Percentiles rank a stretch among this genome's conserved stretches.
Evolutionary conservation across 2,888 invertebrate species (phyloP).

Genomic region (Eristalis pertinax): DNA sequence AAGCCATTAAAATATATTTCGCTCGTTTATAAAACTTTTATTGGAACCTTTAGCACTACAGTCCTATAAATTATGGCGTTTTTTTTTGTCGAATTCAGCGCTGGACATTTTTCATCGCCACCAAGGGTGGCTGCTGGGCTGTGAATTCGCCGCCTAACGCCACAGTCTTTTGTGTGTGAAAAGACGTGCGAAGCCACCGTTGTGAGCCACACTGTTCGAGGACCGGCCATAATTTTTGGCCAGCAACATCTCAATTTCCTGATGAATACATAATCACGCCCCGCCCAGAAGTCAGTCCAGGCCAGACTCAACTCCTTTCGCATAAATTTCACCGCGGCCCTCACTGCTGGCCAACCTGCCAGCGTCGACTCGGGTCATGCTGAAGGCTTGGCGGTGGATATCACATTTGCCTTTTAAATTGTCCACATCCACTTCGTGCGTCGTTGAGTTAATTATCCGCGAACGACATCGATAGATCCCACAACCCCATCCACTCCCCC

Average conservation of each 20-base stretch:
- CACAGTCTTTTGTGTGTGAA: neutral
- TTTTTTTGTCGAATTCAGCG: neutral
- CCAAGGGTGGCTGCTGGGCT: neutral
- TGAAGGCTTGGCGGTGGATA: slow-evolving; percentile 28
- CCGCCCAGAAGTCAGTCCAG: neutral
- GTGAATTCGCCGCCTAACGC: neutral
- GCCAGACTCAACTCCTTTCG: slow-evolving; percentile 20
- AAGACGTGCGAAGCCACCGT: neutral
- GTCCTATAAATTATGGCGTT: neutral
- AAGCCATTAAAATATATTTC: slow-evolving; percentile 2
- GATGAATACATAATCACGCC: neutral
- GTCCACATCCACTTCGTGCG: slow-evolving; percentile 31
- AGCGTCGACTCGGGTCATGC: slow-evolving; percentile 5
- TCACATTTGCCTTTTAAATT: slow-evolving; percentile 58
- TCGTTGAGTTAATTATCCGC: slow-evolving; percentile 58
- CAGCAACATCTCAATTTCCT: slow-evolving; percentile 47
- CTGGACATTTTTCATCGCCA: neutral
- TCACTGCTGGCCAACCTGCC: neutral
- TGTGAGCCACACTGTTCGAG: neutral
- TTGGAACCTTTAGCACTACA: neutral
- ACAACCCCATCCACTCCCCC: neutral
- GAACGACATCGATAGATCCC: slow-evolving; percentile 34
- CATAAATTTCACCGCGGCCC: slow-evolving; percentile 6
- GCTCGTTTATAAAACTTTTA: neutral
- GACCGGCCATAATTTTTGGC: neutral